These are phyloP conservation scores for Hydropsyche tenuis DNA, from an alignment of 1,140 invertebrate species.

Conservation along the genomic window DNA sequence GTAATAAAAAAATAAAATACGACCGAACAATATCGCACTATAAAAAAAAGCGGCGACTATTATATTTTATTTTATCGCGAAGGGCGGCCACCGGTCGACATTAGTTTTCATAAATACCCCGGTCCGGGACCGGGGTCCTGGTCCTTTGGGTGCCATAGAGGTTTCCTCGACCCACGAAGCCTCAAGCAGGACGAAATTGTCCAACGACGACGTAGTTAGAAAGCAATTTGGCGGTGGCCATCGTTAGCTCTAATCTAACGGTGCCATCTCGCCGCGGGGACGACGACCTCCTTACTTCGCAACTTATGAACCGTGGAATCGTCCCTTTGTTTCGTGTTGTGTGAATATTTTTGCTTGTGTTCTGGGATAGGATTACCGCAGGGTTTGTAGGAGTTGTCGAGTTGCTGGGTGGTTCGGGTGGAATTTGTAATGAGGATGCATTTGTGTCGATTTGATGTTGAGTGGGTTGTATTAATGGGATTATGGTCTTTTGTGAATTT, in stretches of 20 bases:
- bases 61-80: neutral
- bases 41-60: neutral
- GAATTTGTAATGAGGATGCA: neutral
- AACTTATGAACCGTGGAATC: no score
- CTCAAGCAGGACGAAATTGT: no score
- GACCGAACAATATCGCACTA: neutral
- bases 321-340: no score
- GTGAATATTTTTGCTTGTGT: no score
- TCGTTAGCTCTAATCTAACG: conserved; percentile 26
- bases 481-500: no score
- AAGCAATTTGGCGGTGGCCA: conserved; percentile 28
- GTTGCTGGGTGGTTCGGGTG: neutral
- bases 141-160: neutral
- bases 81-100: neutral
- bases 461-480: no score
- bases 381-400: neutral
- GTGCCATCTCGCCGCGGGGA: neutral
- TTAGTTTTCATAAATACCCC: conserved; percentile 29
- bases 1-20: conserved; percentile 14
- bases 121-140: no score
- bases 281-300: no score
- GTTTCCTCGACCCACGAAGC: neutral
- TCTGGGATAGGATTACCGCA: neutral
- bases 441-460: no score
- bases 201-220: conserved; percentile 10